Evolutionary conservation across 2,797 vertebrate species (phyloP), one percentile per base, ranked within the genome.

Genomic region (Lutjanus argentimaculatus): DNA sequence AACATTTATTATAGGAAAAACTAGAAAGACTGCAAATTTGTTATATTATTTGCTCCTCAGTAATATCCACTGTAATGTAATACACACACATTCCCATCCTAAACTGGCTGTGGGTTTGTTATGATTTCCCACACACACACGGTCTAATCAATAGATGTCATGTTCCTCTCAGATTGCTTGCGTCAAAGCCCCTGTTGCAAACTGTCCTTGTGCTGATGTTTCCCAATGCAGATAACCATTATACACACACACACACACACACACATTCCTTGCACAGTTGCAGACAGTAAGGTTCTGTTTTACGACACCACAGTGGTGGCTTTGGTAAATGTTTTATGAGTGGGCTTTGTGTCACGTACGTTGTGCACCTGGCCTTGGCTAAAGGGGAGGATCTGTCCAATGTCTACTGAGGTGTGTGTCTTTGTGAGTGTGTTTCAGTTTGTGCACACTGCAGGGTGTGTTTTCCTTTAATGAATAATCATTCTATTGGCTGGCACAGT

Each of bases 301-400:
- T 90, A 92, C 45, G 57, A 86, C 87, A 66, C 53, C 67, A 63
- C 78, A 2, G 14, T n/a, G 67, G 42, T 67, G 55, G 65, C 73
- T 87, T 83, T 91, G 77, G 94, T 95, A 93, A 95, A 95, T 95
- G 94, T 94, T 95, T 95, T 75, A 93, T 95, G 85, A 94, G 92
- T 85, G 86, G 87, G 81, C 62, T 92, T 91, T 91, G 88, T 92
- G 89, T 92, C 70, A 62, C n/a, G 71, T 79, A 86, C 17, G 19
- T 69, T 63, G 42, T 73, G 77, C 73, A 86, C 84, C 89, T 92
- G 87, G 85, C 89, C 92, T 92, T 88, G 90, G 74, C 42, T 65
- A 16, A 82, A 88, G 88, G 79, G 89, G 86, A 87, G 83, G 89
- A 77, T 78, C 84, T 79, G 90, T 89, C 68, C 89, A 91, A 83